These are phyloP conservation scores for Helicoverpa armigera DNA, from an alignment of 1,140 invertebrate genomes.

Conservation along the genomic window DNA sequence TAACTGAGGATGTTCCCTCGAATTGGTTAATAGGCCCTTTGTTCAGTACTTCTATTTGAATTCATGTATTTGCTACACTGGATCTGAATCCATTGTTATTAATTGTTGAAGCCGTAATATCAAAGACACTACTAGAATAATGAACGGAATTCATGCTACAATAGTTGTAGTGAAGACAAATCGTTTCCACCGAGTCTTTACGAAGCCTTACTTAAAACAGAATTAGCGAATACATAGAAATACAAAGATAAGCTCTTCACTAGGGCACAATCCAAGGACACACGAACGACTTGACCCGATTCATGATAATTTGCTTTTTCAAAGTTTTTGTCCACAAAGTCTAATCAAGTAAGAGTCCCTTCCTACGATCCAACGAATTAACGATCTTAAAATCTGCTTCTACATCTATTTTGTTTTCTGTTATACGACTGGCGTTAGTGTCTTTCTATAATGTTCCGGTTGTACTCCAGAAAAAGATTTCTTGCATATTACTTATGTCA, in stretches of 20 bases:
- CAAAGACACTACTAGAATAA: background rate
- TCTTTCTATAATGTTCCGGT: too few species aligned
- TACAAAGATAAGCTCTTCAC: background rate
- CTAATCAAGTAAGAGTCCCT: background rate
- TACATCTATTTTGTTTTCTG: too few species aligned
- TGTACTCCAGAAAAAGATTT: too few species aligned
- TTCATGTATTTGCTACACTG: background rate
- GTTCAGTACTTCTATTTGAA: background rate
- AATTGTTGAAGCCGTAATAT: background rate
- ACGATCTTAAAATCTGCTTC: too few species aligned
- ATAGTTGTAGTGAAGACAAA: background rate
- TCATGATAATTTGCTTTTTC: too few species aligned
- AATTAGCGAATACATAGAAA: conserved; percentile 26
- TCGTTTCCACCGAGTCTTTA: background rate
- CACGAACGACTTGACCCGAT: too few species aligned
- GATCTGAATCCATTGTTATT: background rate
- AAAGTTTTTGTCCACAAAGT: too few species aligned
- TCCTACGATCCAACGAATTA: background rate
- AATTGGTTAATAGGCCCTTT: background rate
- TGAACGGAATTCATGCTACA: background rate
- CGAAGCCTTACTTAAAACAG: background rate
- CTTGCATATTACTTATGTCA: background rate
- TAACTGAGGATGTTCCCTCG: background rate
- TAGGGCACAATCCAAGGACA: background rate
- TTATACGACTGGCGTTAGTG: too few species aligned